Base-by-base conservation (phyloP, 2,797 vertebrate genomes). In the Neopelma chrysocephalum region DNA sequence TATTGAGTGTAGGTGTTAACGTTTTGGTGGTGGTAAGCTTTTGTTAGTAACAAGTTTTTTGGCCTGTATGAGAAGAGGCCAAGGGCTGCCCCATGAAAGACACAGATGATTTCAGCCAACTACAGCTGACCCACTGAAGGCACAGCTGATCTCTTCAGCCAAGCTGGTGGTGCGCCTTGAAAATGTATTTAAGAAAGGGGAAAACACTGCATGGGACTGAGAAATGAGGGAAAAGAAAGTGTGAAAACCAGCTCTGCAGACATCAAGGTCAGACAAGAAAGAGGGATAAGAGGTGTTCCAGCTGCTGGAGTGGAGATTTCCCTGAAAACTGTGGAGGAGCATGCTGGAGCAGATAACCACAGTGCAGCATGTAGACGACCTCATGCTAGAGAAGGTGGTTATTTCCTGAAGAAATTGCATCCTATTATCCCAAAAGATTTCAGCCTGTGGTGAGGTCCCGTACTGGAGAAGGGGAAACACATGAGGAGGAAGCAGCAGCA, bases 381-480 rank as follows among this genome's bases (percentile, higher is more conserved):
- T 18, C 17, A n/a, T 0, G 0, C 13, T 60, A 62, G 32, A 61
- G 34, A 17, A 83, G 15, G 29, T 36, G 12, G 22, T 3, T 53
- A 48, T 48, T 68, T 81, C 38, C 42, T 57, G 26, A 65, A 83
- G 38, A 15, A 91, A 83, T 17, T 20, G 7, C 20, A 43, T 34
- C 18, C 42, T 13, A 4, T 22, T 40, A 68, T 25, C 15, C 25
- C 1, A 1, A 68, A 78, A 70, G 21, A 58, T 45, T 71, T 75
- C 36, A 62, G 43, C 19, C 70, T 9, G 1, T 0, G 1, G 29
- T 76, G 13, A 51, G 31, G 43, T 62, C 8, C 9, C 32, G 45
- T 0, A 3, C 9, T 19, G 10, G 29, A 64, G 34, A 11, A 70
- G 18, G 8, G 6, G 9, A 87, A 70, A 81, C 0, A 0, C 2